Evolutionary conservation across 2,797 vertebrate genomes (phyloP).

Genomic region (Euphonia xanthogaster): DNA sequence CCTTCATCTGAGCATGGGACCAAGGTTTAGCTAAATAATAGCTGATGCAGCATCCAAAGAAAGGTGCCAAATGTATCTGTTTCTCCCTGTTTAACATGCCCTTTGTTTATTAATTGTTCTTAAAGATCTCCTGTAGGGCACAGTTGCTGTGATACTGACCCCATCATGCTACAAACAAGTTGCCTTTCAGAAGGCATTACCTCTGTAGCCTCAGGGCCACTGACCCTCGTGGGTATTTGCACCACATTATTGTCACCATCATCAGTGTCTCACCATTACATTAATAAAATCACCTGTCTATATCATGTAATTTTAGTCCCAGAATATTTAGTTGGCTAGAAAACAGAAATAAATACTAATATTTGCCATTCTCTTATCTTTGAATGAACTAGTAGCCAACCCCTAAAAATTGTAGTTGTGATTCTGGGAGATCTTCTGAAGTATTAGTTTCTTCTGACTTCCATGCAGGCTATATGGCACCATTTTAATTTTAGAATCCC

Average conservation of each 20-base stretch:
- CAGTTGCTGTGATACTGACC: not conserved
- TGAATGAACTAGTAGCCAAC: not conserved
- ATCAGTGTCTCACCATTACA: not conserved
- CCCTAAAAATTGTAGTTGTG: not conserved
- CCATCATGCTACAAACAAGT: not conserved
- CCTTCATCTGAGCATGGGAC: not conserved
- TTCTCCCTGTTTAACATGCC: not conserved
- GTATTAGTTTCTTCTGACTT: constrained; percentile 12
- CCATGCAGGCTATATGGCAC: constrained; percentile 68
- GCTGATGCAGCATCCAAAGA: not conserved
- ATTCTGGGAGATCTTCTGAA: not conserved
- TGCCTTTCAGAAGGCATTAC: not conserved
- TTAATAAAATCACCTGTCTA: not conserved
- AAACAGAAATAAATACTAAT: not conserved
- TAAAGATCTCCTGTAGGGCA: not conserved
- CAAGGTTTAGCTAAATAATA: not conserved
- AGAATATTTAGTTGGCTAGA: not conserved
- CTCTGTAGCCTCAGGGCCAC: not conserved
- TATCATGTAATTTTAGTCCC: not conserved
- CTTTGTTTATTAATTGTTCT: not conserved
- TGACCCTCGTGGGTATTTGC: not conserved
- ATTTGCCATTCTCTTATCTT: not conserved
- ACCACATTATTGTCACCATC: not conserved
- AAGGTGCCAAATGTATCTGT: not conserved
- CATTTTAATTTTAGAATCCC: not conserved